These are phyloP conservation scores for Sinodicranocentrus sp. DNA, from an alignment of 2,888 invertebrate genomes.

Conservation along the genomic window DNA sequence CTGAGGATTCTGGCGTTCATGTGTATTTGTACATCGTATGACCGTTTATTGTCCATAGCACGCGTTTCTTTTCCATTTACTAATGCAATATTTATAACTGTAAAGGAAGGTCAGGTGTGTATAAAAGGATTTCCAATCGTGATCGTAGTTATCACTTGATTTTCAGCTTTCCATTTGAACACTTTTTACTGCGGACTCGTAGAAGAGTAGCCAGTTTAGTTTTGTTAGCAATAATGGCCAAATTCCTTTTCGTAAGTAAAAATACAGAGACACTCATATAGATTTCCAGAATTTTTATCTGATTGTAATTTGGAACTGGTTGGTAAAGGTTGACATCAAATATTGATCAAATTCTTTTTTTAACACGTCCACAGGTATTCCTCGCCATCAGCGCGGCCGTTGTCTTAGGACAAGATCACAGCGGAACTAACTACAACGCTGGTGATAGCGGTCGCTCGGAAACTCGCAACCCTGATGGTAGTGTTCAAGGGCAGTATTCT, in stretches of 20 bases:
- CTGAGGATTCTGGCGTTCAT: too few relatives aligned
- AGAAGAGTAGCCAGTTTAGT: slow-evolving; percentile 61
- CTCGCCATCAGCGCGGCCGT: slow-evolving; percentile 63
- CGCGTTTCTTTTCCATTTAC: too few relatives aligned
- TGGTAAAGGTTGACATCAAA: not conserved
- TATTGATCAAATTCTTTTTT: not conserved
- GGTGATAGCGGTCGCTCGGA: slow-evolving; percentile 69
- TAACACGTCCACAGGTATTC: slow-evolving; percentile 63
- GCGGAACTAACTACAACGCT: slow-evolving; percentile 72
- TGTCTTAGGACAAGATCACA: slow-evolving; percentile 59
- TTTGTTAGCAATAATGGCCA: slow-evolving; percentile 53
- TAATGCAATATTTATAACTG: too few relatives aligned
- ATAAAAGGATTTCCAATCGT: slow-evolving; percentile 45
- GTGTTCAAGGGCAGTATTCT: slow-evolving; percentile 62
- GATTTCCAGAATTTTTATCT: not conserved
- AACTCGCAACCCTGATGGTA: slow-evolving; percentile 62
- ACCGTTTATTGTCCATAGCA: too few relatives aligned
- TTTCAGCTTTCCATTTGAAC: slow-evolving; percentile 55
- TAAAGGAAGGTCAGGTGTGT: too few relatives aligned
- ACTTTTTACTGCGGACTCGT: slow-evolving; percentile 57
- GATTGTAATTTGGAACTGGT: not conserved
- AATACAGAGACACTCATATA: too few relatives aligned
- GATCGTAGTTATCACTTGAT: slow-evolving; percentile 46
- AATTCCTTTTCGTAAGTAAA: slow-evolving; percentile 67
- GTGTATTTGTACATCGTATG: too few relatives aligned